Percentiles rank a stretch among this genome's conserved stretches.
phyloP scores from a whole-genome alignment of 92 coral and sea anemone species.

The Hydrozoanthus gracilis region DNA sequence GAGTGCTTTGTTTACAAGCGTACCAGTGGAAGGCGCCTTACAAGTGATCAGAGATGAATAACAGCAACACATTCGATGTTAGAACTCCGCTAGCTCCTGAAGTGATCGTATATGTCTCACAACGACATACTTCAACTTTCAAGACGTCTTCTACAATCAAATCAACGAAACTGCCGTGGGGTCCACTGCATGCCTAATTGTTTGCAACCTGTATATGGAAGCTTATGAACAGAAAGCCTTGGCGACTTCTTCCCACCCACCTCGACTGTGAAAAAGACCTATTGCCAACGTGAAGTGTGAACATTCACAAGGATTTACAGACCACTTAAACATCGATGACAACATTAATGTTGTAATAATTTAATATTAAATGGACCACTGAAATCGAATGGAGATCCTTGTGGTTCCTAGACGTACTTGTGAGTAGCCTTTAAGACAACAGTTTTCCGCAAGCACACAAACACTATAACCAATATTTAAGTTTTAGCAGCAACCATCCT shows the following conservation, averaged over 20 bases:
- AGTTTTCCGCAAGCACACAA: neutral
- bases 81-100: neutral
- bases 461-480: neutral
- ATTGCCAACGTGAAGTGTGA: neutral
- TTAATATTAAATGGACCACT: neutral
- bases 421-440: neutral
- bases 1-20: too few species aligned
- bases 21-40: neutral
- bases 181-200: neutral
- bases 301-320: neutral
- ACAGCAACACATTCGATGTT: neutral
- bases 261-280: neutral
- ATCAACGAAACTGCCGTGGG: neutral
- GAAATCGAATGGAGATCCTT: neutral
- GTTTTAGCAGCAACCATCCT: too few species aligned
- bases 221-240: neutral
- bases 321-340: neutral
- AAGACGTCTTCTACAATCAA: neutral
- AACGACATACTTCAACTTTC: neutral
- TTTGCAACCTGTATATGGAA: conserved; percentile 8
- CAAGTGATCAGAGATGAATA: neutral
- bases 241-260: neutral
- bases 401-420: neutral
- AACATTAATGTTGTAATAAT: too few species aligned
- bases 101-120: neutral